phyloP scores from a whole-genome alignment of 2,797 vertebrate species.

The Rhinatrema bivittatum region DNA sequence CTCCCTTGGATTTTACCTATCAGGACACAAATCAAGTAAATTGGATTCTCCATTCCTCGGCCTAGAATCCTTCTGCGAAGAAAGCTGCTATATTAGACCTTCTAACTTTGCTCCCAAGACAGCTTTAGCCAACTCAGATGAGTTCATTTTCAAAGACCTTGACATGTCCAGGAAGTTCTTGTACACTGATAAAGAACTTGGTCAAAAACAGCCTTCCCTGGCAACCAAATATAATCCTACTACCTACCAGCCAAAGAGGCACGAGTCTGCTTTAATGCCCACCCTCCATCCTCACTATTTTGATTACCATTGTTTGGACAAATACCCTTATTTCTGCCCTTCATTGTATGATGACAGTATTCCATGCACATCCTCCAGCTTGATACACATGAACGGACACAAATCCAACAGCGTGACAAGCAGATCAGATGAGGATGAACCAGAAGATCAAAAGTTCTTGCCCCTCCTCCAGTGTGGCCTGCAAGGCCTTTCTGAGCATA shows the following conservation, averaged over 20 bases:
- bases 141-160: slow-evolving; percentile 18
- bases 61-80: slow-evolving; percentile 3
- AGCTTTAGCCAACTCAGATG: slow-evolving; percentile 12
- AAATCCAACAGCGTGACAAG: slow-evolving; percentile 1
- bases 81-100: background rate
- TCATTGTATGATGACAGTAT: slow-evolving; percentile 30
- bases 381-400: background rate
- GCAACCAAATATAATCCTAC: background rate
- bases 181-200: background rate
- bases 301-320: slow-evolving; percentile 38
- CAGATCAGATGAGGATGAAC: slow-evolving; percentile 47
- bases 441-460: slow-evolving; percentile 45
- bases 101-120: slow-evolving; percentile 2
- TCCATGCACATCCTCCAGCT: slow-evolving; percentile 5
- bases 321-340: slow-evolving; percentile 20
- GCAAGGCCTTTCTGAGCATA: slow-evolving; percentile 5
- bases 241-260: background rate
- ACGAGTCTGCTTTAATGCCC: slow-evolving; percentile 38
- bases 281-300: slow-evolving; percentile 38
- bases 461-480: background rate
- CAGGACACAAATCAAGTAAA: slow-evolving; percentile 23
- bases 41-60: background rate
- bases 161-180: slow-evolving; percentile 4
- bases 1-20: slow-evolving; percentile 17
- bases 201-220: slow-evolving; percentile 8